Percentiles rank a stretch among this genome's conserved stretches.
phyloP scores from a whole-genome alignment of 2,888 invertebrate genomes.

The Meiosimyza platycephala region DNA sequence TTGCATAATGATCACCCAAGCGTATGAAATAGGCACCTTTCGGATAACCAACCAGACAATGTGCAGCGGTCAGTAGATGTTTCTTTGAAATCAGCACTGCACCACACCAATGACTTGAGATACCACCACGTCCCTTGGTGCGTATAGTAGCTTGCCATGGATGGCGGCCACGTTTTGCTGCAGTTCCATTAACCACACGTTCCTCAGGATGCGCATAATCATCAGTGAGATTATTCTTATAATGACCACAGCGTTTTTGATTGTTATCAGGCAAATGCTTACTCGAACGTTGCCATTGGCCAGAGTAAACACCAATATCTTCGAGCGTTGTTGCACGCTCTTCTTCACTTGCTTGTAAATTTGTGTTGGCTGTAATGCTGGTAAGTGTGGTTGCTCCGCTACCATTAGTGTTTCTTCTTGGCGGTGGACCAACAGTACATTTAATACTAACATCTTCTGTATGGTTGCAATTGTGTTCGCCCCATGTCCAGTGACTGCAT shows the following conservation, averaged over 20 bases:
- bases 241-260: conserved; percentile 70
- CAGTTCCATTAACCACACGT: conserved; percentile 73
- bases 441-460: conserved; percentile 77
- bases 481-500: conserved; percentile 77
- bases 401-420: conserved; percentile 38
- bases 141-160: conserved; percentile 83
- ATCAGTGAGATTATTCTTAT: conserved; percentile 57
- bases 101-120: conserved; percentile 79
- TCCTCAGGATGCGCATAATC: conserved; percentile 68
- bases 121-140: conserved; percentile 70
- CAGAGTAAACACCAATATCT: conserved; percentile 56
- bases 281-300: conserved; percentile 60
- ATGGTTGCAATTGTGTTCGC: conserved; percentile 78
- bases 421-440: conserved; percentile 57
- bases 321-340: conserved; percentile 44
- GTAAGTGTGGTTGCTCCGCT: neutral
- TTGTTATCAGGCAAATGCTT: conserved; percentile 55
- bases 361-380: conserved; percentile 33
- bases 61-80: conserved; percentile 79
- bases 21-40: conserved; percentile 77
- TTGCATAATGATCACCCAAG: conserved; percentile 80
- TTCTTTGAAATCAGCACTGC: conserved; percentile 75
- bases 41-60: conserved; percentile 76
- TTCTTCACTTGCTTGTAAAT: conserved; percentile 1
- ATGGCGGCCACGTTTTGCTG: conserved; percentile 74